Base-by-base conservation (phyloP, 2,888 invertebrate species). In the Scaptodrosophila latifasciaeformis region DNA sequence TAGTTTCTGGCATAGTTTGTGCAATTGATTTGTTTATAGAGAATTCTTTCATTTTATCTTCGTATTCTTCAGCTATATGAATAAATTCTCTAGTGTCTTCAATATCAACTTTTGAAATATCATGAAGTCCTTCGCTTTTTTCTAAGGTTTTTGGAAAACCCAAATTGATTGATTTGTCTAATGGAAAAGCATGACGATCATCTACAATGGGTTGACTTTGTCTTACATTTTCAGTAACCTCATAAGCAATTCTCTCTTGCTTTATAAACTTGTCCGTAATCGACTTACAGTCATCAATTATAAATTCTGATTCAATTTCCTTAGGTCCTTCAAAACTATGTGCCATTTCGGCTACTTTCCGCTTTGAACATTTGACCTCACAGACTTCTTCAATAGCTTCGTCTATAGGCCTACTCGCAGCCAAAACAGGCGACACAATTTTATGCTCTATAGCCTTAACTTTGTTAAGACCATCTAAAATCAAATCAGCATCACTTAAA, bases 321-420 rank as follows among this genome's bases (percentile, higher is more conserved):
- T 46, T 4, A 47, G 50, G 46, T 7, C 53, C 62, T 54, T 67
- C 64, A 49, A 65, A 74, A 17, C 49, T 48, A 56, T 71, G 61
- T 27, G 82, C 62, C 59, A 82, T 59, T 49, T 77, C 65, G 29
- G 55, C 59, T 19, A 83, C 61, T 43, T 53, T 75, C 30, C 67
- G 74, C 52, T 76, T 83, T 27, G 72, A 65, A 63, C 81, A 82
- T 59, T 55, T 67, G 40, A 65, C 67, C 68, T 85, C 86, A 44
- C 74, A 84, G 12, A 72, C 61, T 30, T 67, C 74, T 61, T 85
- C 85, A 2, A 75, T 54, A 9, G 61, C 61, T 56, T 61, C 44
- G 65, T 62, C 7, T 24, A 7, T 15, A 50, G 34, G 42, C 35
- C 53, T 55, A 34, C 43, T n/a, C 43, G 39, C 31, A 15, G 60